These are phyloP conservation scores for Proisotoma minuta DNA, from an alignment of 2,888 invertebrate genomes.

Conservation along the genomic window DNA sequence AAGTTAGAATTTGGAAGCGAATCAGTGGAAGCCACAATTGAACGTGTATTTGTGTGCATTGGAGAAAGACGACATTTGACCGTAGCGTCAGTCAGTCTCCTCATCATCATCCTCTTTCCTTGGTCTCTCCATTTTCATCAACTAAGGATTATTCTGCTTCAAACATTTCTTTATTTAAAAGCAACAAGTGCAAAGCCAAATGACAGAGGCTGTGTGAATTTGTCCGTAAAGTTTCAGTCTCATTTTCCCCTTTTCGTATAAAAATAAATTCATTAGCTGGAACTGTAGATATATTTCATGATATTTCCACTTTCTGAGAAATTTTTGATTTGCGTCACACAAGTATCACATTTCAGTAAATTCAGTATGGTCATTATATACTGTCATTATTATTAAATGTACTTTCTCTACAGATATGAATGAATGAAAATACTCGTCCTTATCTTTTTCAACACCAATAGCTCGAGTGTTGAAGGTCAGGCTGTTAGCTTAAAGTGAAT, in stretches of 20 bases:
- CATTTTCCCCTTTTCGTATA: too few species aligned
- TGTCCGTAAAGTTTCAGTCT: too few species aligned
- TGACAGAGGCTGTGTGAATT: too few species aligned
- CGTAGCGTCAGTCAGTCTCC: constrained; percentile 1
- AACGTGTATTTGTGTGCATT: constrained; percentile 36
- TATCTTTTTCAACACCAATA: background rate
- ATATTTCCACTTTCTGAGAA: too few species aligned
- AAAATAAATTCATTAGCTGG: too few species aligned
- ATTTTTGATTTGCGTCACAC: too few species aligned
- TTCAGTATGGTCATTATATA: background rate
- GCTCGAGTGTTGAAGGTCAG: background rate
- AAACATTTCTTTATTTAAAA: too few species aligned
- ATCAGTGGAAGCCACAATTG: constrained; percentile 31
- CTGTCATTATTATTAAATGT: background rate
- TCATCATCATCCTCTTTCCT: constrained; percentile 18
- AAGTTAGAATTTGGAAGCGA: constrained; percentile 14
- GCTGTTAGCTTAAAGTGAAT: constrained; percentile 34
- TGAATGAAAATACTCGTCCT: background rate
- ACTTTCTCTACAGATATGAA: background rate
- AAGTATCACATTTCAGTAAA: too few species aligned
- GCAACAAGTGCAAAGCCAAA: too few species aligned
- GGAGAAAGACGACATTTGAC: constrained; percentile 42
- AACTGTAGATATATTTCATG: too few species aligned
- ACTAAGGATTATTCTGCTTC: too few species aligned
- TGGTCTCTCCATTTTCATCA: too few species aligned